phyloP scores from a whole-genome alignment of 2,113 vertebrate species.

The Vireo altiloquus region DNA sequence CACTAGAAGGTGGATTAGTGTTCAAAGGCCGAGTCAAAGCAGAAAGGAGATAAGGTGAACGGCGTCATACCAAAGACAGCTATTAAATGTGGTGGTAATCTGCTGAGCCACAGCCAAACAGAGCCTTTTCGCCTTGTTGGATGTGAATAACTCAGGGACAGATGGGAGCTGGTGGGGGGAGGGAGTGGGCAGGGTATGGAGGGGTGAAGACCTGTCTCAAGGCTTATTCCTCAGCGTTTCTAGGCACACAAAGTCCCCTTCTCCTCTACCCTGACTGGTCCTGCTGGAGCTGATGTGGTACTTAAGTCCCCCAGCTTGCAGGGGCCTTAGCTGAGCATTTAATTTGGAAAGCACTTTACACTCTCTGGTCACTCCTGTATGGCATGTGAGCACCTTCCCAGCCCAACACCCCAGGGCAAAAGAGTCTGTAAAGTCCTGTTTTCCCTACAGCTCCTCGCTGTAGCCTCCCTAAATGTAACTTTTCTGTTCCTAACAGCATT shows the following conservation, averaged over 20 bases:
- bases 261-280: not conserved
- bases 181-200: not conserved
- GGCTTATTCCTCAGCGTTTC: not conserved
- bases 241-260: not conserved
- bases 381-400: not conserved
- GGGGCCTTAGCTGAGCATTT: not conserved
- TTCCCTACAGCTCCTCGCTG: not conserved
- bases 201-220: not conserved
- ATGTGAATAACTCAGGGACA: not conserved
- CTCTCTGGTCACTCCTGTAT: not conserved
- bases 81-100: conserved; percentile 49
- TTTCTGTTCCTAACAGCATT: not conserved
- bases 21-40: conserved; percentile 62
- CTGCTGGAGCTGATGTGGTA: not conserved
- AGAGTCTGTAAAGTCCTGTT: not conserved
- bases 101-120: conserved; percentile 53
- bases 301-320: not conserved
- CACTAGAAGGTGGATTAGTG: conserved; percentile 34
- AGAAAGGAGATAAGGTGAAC: conserved; percentile 39
- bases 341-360: not conserved
- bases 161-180: not conserved
- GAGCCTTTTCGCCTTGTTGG: not conserved
- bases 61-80: conserved; percentile 38
- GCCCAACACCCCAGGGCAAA: not conserved
- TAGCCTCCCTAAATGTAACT: not conserved